Evolutionary conservation across 64 coral and sea anemone species (phyloP), one percentile per base, ranked within the genome.

Genomic region (Platygyra sinensis): DNA sequence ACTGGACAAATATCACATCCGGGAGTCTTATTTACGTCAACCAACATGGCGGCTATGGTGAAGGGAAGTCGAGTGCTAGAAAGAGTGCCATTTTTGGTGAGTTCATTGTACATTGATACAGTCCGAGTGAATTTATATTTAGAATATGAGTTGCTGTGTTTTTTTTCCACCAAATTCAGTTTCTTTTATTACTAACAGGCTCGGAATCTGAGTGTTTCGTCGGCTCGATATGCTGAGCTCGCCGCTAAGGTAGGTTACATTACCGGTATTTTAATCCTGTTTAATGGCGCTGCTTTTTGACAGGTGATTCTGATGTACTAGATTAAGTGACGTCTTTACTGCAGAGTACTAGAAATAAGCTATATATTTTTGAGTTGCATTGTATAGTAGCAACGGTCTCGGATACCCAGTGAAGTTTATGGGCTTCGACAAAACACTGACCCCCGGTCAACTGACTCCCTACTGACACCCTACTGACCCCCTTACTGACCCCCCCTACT

Each of bases 21-120:
- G 94, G 94, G 94, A 39, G 39, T 30, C 64, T 73, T 65, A 60
- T 65, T 54, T 32, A 39, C 20, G 18, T 36, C 55, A 86, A 89
- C 79, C 87, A 96, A 76, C 88, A 97, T 97, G 95, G 95, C 95
- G 88, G 95, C 95, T 78, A 89, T 94, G 60, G 52, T 94, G 62
- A 89, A 87, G 73, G 91, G 88, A 77, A 91, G 95, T 73, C 91
- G 95, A 85, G 73, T 76, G 86, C 80, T 97, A 33, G 86, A 94
- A 82, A 94, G 65, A 83, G 76, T 76, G 87, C 88, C 88, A 52
- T 46, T 97, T 83, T 90, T 91, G 83, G 95, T 97, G 87, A 91
- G 92, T 79, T 87, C 54, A 29, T 63, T 50, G 17, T 6, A 39
- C 54, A 15, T 52, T 5, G 12, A 72, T 30, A 42, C 51, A 28